These are phyloP conservation scores for Sceloporus tristichus DNA, from an alignment of 2,113 vertebrate genomes.

Conservation along the genomic window DNA sequence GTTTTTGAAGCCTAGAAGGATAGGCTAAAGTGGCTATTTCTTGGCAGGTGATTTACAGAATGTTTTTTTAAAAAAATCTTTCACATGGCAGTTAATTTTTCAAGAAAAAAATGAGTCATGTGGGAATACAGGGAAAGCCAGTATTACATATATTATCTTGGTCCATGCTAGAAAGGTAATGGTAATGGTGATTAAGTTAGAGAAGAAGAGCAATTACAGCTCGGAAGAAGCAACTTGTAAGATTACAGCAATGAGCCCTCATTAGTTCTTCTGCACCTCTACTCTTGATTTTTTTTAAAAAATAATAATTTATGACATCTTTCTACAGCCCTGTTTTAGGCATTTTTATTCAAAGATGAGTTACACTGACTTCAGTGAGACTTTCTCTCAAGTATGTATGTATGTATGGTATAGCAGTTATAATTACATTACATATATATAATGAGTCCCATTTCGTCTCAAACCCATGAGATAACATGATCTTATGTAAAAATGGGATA, in stretches of 20 bases:
- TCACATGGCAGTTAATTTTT: background rate
- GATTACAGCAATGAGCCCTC: background rate
- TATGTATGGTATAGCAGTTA: background rate
- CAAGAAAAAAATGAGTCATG: background rate
- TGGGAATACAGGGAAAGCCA: background rate
- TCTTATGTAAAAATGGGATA: background rate
- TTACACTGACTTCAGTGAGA: background rate
- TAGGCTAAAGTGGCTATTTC: background rate
- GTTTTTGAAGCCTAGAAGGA: background rate
- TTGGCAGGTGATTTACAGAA: conserved; percentile 1
- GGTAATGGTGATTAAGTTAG: background rate
- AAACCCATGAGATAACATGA: background rate
- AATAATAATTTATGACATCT: background rate
- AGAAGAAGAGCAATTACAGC: background rate
- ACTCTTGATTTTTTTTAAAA: background rate
- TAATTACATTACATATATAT: background rate
- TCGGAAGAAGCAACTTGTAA: background rate
- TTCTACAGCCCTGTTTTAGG: background rate
- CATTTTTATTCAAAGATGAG: background rate
- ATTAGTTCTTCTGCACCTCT: background rate
- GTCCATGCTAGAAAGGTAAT: background rate
- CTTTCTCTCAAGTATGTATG: background rate
- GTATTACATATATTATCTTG: background rate
- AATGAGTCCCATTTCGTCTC: background rate
- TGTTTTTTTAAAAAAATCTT: conserved; percentile 1